These are phyloP conservation scores for Chaetodon trifascialis DNA, from an alignment of 2,113 vertebrate species.

Conservation along the genomic window DNA sequence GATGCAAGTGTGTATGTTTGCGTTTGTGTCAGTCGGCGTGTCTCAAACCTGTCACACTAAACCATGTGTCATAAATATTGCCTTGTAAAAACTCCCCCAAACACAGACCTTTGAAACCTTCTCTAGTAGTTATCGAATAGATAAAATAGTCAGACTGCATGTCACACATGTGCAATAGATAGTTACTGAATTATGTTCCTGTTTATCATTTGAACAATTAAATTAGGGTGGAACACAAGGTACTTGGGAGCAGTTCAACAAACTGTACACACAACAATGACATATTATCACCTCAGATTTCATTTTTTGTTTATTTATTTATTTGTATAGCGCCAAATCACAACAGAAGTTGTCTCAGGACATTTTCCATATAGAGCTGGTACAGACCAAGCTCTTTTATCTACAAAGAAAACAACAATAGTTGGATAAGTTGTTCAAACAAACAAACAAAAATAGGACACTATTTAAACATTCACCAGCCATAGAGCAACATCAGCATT, in stretches of 20 bases:
- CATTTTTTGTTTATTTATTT: too few species aligned
- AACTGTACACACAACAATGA: too few species aligned
- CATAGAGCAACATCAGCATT: too few species aligned
- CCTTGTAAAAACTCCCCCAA: conserved; percentile 27
- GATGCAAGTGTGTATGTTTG: neutral
- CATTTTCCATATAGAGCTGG: too few species aligned
- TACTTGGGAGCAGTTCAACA: too few species aligned
- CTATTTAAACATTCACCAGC: too few species aligned
- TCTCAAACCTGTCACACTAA: conserved; percentile 11
- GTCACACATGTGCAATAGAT: conserved; percentile 27
- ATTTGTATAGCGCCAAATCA: too few species aligned
- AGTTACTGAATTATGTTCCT: neutral
- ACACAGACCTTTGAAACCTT: conserved; percentile 58
- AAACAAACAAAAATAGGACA: neutral
- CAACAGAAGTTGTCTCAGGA: too few species aligned
- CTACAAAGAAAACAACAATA: too few species aligned
- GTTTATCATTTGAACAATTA: neutral
- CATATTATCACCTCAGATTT: neutral
- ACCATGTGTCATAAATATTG: conserved; percentile 44
- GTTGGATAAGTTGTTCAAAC: neutral
- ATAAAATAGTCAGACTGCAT: conserved; percentile 27
- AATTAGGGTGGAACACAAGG: too few species aligned
- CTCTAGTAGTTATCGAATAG: conserved; percentile 6
- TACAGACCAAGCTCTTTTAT: too few species aligned
- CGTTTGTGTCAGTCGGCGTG: conserved; percentile 30